Conservation (phyloP, 2,797 vertebrate genomes). For the Cygnus olor region DNA sequence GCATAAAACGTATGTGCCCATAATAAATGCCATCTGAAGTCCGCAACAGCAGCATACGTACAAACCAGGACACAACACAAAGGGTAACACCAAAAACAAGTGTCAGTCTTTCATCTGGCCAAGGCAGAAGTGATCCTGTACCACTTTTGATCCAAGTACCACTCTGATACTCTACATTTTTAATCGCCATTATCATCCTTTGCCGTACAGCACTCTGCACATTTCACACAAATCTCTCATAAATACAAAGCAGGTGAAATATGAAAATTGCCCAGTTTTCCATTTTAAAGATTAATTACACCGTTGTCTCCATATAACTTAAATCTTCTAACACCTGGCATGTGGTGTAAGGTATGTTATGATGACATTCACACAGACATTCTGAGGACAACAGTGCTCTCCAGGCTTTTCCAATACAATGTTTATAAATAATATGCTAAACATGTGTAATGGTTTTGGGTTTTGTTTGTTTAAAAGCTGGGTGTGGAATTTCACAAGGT, state of each 20-base stretch:
- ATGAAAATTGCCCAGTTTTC: not conserved
- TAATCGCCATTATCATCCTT: not conserved
- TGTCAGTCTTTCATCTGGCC: not conserved
- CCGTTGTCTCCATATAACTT: not conserved
- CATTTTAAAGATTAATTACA: not conserved
- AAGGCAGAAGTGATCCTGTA: not conserved
- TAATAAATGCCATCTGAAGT: rapidly evolving
- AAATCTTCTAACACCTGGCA: not conserved
- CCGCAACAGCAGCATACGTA: rapidly evolving
- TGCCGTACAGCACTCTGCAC: not conserved
- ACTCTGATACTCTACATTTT: not conserved
- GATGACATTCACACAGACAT: rapidly evolving
- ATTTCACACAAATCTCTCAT: not conserved
- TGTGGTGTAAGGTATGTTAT: rapidly evolving
- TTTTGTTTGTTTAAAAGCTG: not conserved
- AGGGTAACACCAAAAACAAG: not conserved
- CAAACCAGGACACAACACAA: not conserved
- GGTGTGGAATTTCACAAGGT: not conserved
- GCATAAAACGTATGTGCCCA: not conserved
- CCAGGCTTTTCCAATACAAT: not conserved
- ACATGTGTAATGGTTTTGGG: not conserved
- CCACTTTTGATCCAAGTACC: too few species aligned
- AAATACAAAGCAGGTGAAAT: not conserved
- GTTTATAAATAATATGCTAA: not conserved
- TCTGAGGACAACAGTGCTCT: not conserved